Base-by-base conservation (phyloP, 2,888 invertebrate genomes). In the Holacanthella duospinosa region DNA sequence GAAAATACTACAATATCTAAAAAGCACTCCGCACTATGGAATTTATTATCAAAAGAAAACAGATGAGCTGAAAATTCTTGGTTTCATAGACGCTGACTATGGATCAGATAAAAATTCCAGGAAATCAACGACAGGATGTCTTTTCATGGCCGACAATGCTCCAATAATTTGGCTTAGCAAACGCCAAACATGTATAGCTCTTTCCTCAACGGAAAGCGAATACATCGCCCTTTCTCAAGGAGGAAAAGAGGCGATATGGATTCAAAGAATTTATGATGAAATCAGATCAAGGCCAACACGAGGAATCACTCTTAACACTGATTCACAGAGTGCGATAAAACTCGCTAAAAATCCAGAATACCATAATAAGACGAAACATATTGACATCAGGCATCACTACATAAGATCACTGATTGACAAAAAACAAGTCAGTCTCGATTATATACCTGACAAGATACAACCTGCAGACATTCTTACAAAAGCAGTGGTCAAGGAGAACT, bases 81-180 rank as follows among this genome's bases (percentile, higher is more conserved):
- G 68, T 3, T 74, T 66, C 29, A 60, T 57, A 1, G 72, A 73
- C 64, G 67, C 73, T 21, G 72, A 73, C 55, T 67, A 63, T 43
- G 66, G 60, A n/a, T 61, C 63, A 19, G 70, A 70, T 48, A 61
- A 26, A 9, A 56, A 62, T 48, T 58, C 61, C 9, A 55, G 71
- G 48, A 68, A 67, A 36, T 72, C 69, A 4, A 70, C 71, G 12
- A 63, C 67, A 29, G 72, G 73, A 26, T 58, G 56, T 56, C 16
- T 71, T 3, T 65, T 64, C 43, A 55, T 43, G 2, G 16, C 63
- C 16, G 25, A 55, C 25, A 61, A 60, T 26, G 59, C 62, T 0
- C 64, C 65, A 19, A 58, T 69, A 2, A 58, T 53, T 44, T 69
- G 68, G 67, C 19, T 54, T 12, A 66, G 61, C 55, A 60, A 63